Evolutionary conservation across 2,888 invertebrate genomes (phyloP), one percentile per base, ranked within the genome.

Genomic region (Sminthurinus aureus): DNA sequence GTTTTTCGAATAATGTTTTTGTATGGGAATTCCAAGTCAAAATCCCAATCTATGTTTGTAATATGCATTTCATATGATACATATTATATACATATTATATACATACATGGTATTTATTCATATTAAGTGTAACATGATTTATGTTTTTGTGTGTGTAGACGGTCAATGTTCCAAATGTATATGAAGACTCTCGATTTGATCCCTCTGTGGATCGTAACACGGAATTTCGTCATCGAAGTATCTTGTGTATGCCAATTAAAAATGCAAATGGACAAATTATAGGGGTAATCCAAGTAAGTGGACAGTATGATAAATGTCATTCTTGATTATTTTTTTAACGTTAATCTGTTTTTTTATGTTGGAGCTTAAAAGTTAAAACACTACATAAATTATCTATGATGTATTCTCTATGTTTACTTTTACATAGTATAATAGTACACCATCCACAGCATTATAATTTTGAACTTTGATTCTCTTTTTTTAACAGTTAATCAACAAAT

Each of bases 211-310:
- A 98, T 90, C 95, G 95, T 73, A 94, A 93, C 81, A 93, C 94
- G 69, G 93, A 93, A 85, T 98, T 97, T 92, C 94, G 93, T 89
- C 98, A 98, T 91, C 94, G 94, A 90, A 96, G 95, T 86, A 95
- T 98, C 88, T 93, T 98, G 52, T 98, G 98, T 90, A 97, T 98
- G 97, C 96, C 98, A 81, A 97, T 98, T 89, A 97, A 96, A 91
- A 98, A 97, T 91, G 96, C 97, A 0, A 93, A 94, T 87, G 95
- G 95, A 81, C 94, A 95, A 90, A 97, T 98, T 88, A 96, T 98
- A 89, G 98, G 98, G 82, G 97, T 98, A 80, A 96, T 96, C 90
- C 94, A 94, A 91, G 93, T 93, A 89, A 90, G 80, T 79, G 18
- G 20, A 38, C 12, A 24, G n/a, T 80, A 22, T n/a, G 64, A 18